Evolutionary conservation across 2,113 vertebrate species (phyloP).

Genomic region (Cyanoderma ruficeps): DNA sequence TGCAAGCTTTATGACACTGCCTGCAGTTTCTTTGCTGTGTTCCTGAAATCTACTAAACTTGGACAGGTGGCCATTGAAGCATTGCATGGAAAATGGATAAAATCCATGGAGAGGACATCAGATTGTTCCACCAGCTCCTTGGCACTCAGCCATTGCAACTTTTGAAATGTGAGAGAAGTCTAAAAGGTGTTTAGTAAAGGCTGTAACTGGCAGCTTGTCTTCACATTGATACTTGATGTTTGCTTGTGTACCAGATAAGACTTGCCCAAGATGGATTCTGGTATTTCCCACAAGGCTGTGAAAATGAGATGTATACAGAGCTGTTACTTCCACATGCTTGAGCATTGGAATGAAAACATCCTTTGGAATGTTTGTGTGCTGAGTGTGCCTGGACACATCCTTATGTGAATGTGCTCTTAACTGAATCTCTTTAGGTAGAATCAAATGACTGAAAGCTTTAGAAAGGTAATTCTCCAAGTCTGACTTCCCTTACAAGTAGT

Average conservation of each 20-base stretch:
- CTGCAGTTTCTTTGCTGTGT: background rate
- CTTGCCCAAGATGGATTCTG: background rate
- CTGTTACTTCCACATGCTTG: background rate
- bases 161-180: background rate
- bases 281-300: background rate
- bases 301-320: background rate
- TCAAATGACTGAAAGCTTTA: background rate
- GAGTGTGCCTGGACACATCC: background rate
- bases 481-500: background rate
- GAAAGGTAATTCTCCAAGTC: background rate
- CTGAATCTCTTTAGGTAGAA: background rate
- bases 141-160: rapidly evolving
- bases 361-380: background rate
- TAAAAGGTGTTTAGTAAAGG: background rate
- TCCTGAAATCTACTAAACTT: background rate
- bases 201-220: background rate
- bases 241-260: background rate
- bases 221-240: background rate
- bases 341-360: background rate
- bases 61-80: background rate
- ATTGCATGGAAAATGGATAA: background rate
- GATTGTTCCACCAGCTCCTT: background rate
- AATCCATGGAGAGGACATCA: background rate
- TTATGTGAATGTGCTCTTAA: background rate
- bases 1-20: background rate